phyloP scores from a whole-genome alignment of 2,888 invertebrate species.

The Amphipyra berbera region DNA sequence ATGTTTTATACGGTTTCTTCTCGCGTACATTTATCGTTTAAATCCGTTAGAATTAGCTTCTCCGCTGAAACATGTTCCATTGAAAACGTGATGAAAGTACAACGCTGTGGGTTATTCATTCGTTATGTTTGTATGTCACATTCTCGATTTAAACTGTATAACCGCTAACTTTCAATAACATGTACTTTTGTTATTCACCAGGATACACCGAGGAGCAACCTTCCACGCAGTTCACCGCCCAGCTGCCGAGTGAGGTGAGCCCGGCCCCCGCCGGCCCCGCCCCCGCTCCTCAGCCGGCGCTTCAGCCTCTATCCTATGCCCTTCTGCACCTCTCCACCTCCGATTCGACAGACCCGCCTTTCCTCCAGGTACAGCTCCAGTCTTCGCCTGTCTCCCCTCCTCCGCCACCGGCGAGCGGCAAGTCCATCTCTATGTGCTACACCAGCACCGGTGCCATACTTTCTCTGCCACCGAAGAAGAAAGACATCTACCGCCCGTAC shows the following conservation, averaged over 20 bases:
- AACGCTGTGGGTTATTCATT: too few relatives aligned
- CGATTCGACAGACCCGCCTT: conserved; percentile 79
- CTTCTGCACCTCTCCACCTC: conserved; percentile 86
- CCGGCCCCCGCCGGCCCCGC: conserved; percentile 86
- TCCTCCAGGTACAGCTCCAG: conserved; percentile 85
- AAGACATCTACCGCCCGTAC: conserved; percentile 97
- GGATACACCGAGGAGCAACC: conserved; percentile 95
- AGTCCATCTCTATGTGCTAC: conserved; percentile 95
- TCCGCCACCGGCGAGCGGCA: conserved; percentile 90
- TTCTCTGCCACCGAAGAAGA: conserved; percentile 96
- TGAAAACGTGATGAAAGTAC: too few relatives aligned
- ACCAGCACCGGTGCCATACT: conserved; percentile 95
- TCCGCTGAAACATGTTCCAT: too few relatives aligned
- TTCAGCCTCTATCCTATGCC: conserved; percentile 85
- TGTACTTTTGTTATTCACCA: conserved; percentile 77
- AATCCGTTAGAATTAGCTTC: too few relatives aligned
- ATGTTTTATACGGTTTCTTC: too few relatives aligned
- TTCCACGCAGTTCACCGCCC: conserved; percentile 94
- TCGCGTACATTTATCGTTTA: too few relatives aligned
- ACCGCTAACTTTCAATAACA: neutral
- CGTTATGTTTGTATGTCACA: too few relatives aligned
- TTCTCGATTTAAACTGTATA: too few relatives aligned
- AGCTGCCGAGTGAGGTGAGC: conserved; percentile 93
- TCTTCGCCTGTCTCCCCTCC: conserved; percentile 87
- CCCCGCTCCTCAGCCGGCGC: conserved; percentile 77